These are phyloP conservation scores for Raja brachyura DNA, from an alignment of 2,113 vertebrate genomes.

Conservation along the genomic window DNA sequence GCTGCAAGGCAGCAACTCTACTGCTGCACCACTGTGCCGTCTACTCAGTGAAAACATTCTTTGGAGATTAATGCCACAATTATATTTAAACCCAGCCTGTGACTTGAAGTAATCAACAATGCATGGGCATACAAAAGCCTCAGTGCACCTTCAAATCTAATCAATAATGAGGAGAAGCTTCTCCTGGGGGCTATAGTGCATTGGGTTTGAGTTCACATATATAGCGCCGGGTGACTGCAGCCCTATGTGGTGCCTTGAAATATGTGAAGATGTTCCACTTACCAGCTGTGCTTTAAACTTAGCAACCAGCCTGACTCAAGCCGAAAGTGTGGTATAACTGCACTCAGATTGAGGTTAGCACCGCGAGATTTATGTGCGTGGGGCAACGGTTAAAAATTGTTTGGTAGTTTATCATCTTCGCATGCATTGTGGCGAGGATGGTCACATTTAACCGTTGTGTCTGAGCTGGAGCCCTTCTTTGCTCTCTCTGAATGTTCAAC, in stretches of 20 bases:
- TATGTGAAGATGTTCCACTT: not conserved
- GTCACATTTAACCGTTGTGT: not conserved
- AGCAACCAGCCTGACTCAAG: not conserved
- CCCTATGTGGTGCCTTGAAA: not conserved
- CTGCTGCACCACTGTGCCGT: too few relatives aligned
- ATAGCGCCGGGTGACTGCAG: not conserved
- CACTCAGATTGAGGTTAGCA: constrained; percentile 33
- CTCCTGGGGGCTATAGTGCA: not conserved
- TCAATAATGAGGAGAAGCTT: not conserved
- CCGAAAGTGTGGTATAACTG: constrained; percentile 12
- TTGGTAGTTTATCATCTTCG: constrained; percentile 6
- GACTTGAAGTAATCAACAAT: not conserved
- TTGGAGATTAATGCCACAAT: not conserved
- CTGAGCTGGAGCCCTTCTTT: not conserved
- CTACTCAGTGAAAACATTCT: too few relatives aligned
- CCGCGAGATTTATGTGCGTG: not conserved
- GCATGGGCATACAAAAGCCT: not conserved
- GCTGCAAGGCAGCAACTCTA: too few relatives aligned
- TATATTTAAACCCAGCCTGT: not conserved
- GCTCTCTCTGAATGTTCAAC: not conserved
- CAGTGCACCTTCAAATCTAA: not conserved
- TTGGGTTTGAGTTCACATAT: not conserved
- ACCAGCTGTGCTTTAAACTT: constrained; percentile 5
- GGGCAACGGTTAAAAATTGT: constrained; percentile 19
- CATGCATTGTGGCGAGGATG: not conserved